Base-by-base conservation (phyloP, 2,888 invertebrate genomes). In the Ormyrus pomaceus region DNA sequence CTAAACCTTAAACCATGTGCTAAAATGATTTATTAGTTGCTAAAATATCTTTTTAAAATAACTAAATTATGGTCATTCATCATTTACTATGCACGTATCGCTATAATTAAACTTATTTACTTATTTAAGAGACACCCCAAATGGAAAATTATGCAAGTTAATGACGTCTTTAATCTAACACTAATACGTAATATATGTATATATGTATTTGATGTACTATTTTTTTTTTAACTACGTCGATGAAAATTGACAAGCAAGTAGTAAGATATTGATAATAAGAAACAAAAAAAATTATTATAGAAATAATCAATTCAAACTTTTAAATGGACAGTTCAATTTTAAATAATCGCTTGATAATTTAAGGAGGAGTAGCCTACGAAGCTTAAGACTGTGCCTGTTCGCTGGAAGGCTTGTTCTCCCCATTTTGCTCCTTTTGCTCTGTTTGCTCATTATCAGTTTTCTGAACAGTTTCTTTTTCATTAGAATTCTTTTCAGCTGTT, bases 331-430 rank as follows among this genome's bases (percentile, higher is more conserved):
- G 76, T 79, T 77, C 56, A 79, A 82, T 74, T 71, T 79, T 50
- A 50, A 82, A 73, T 75, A 78, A 80, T 72, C 58, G 58, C 75
- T 80, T 70, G 65, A 69, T 83, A 72, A 80, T 82, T 82, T 83
- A 85, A 84, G 87, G 88, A 89, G 89, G 88, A 89, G 87, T 85
- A 89, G 90, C 89, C 89, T 86, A 68, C 62, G 86, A 88, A 89
- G 89, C 89, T 89, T 89, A 90, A 89, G 90, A 89, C 90, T 89
- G 87, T 88, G 90, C 89, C 88, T 90, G 88, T 90, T 89, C 86
- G 89, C 90, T 88, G 90, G 89, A 87, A 89, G 90, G 89, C 90
- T 87, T 87, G 83, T 84, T 87, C 89, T 90, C 88, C 89, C 87
- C 89, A 83, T 79, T 87, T 85, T 85, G 87, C 86, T 86, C 90